Base-by-base conservation (phyloP, 2,797 vertebrate genomes). In the Crenichthys baileyi region DNA sequence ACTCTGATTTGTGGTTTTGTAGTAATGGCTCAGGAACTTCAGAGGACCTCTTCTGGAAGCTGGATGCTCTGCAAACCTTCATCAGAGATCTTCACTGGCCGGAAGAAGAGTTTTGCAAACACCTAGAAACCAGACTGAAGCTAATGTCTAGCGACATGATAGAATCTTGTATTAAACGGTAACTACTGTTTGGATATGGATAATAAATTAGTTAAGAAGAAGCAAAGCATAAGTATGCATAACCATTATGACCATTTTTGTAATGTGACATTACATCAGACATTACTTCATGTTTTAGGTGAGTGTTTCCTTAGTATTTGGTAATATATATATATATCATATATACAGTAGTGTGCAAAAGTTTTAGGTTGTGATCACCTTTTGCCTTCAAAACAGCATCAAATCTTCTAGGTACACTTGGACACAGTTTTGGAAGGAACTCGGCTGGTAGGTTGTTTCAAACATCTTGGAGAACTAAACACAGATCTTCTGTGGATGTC, bases 101-200 rank as follows among this genome's bases (percentile, higher is more conserved):
- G 0, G 98, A 99, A 84, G 98, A 99, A 93, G 98, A 99, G 94
- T 99, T 99, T 87, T 97, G 97, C 50, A 99, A 99, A 85, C 98
- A 99, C 90, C 93, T 99, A 78, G 98, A 99, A 91, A 98, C 96
- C 72, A 96, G 98, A 68, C 95, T 99, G 51, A 99, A 99, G 92
- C 95, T 99, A 58, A 99, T 99, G 98, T 98, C 98, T 20, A 99
- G 98, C 77, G 98, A 99, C 92, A 99, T 99, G 98, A 99, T 99
- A 0, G 98, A 99, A 87, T 99, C 98, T 73, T 99, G 98, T 70
- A 95, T 99, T 48, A 99, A 99, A 90, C 96, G 98, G 98, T 99
- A 83, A 71, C 29, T 50, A 11, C 18, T 58, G 8, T 48, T n/a
- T 44, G 7, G 4, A 72, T n/a, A 7, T 48, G 4, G 5, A 50